A percentile compares a stretch with the other conserved stretches of the same genome.
Evolutionary conservation across 2,113 vertebrate species (phyloP).

Genomic region (Clarias magur): DNA sequence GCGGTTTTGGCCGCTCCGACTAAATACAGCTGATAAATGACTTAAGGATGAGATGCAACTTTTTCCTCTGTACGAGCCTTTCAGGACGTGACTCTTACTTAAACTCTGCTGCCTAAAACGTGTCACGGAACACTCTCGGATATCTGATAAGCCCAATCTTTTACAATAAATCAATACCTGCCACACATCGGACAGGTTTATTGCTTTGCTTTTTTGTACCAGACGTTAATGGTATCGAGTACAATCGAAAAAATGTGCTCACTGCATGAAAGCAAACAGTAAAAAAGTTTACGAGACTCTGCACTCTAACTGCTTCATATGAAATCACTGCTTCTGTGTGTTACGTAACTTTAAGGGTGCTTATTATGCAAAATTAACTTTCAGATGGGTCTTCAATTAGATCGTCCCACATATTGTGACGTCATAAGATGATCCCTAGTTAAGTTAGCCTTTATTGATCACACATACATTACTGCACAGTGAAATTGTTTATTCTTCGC

Average conservation of each 20-base stretch:
- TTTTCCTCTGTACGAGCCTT: neutral
- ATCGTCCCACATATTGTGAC: no score
- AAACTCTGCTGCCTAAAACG: neutral
- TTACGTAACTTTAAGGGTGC: neutral
- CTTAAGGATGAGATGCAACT: neutral
- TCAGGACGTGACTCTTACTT: neutral
- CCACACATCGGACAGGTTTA: neutral
- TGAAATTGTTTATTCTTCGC: no score
- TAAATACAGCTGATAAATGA: conserved; percentile 17
- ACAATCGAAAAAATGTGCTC: neutral
- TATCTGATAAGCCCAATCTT: neutral
- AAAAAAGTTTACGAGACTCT: neutral
- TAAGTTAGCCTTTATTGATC: no score
- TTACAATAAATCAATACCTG: neutral
- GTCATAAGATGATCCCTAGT: no score
- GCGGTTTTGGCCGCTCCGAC: neutral
- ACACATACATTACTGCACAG: no score
- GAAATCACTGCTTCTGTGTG: neutral
- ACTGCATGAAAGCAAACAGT: neutral
- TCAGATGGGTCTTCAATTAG: no score
- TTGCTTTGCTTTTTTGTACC: neutral
- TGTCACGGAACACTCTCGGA: neutral
- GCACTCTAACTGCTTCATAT: neutral
- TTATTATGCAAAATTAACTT: no score
- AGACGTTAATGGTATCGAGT: no score